A percentile compares a stretch with the other conserved stretches of the same genome.
Evolutionary conservation across 2,888 invertebrate species (phyloP).

Genomic region (Nomada fucata): DNA sequence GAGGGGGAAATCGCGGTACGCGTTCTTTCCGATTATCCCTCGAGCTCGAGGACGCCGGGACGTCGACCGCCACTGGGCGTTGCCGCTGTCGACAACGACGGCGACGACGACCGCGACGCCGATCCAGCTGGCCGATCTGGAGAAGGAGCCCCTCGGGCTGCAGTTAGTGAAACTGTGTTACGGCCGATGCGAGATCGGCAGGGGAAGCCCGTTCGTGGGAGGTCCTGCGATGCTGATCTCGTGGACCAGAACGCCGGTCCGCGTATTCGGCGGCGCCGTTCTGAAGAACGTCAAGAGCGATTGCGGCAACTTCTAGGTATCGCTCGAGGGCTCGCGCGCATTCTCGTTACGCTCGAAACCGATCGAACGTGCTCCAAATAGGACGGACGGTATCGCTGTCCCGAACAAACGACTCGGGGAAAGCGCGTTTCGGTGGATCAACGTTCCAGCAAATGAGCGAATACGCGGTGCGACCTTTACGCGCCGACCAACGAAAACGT

Average conservation of each 20-base stretch:
- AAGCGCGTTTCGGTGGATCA: neutral
- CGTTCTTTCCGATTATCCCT: neutral
- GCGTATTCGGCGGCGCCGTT: conserved; percentile 88
- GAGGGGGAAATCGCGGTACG: conserved; percentile 1
- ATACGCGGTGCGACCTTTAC: neutral
- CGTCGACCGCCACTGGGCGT: too few species aligned
- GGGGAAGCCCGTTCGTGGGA: conserved; percentile 84
- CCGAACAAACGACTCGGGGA: neutral
- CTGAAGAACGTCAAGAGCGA: conserved; percentile 86
- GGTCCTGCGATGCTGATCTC: conserved; percentile 86
- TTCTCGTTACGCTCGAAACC: neutral
- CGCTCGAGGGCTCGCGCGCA: neutral
- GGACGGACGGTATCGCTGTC: neutral
- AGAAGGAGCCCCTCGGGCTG: conserved; percentile 80
- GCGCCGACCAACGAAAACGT: neutral
- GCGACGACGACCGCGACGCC: too few species aligned
- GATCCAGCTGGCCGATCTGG: neutral
- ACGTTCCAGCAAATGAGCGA: too few species aligned
- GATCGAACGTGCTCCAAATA: neutral
- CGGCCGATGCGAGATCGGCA: conserved; percentile 83
- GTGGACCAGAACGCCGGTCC: conserved; percentile 88
- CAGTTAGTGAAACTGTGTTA: conserved; percentile 84
- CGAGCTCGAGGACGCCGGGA: conserved; percentile 2
- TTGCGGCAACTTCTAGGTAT: conserved; percentile 85
- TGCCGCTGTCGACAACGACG: too few species aligned